Evolutionary conservation across 2,888 invertebrate species (phyloP).

Genomic region (Apamea epomidion): DNA sequence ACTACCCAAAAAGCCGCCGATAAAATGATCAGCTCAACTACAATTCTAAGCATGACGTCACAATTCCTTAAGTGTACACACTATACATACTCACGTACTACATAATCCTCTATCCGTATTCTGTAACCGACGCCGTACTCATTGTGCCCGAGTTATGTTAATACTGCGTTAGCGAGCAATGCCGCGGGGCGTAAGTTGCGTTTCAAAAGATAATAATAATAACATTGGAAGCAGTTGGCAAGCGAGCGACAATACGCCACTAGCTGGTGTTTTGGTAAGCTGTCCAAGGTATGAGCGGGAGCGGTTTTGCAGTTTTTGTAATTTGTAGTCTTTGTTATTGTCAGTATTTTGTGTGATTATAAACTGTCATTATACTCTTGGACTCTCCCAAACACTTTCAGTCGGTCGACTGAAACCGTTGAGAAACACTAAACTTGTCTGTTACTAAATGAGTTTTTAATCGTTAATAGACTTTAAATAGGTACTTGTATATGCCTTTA

Average conservation of each 20-base stretch:
- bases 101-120: constrained; percentile 44
- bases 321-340: not conserved
- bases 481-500: not conserved
- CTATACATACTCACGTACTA: constrained; percentile 14
- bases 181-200: constrained; percentile 72
- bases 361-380: not conserved
- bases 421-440: not conserved
- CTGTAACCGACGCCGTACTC: constrained; percentile 33
- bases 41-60: constrained; percentile 22
- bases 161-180: constrained; percentile 56
- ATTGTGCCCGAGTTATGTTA: constrained; percentile 58
- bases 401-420: not conserved
- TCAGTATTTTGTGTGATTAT: not conserved
- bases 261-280: constrained; percentile 64
- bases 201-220: constrained; percentile 82
- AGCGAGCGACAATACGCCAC: constrained; percentile 75
- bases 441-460: not conserved
- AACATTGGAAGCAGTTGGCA: constrained; percentile 85
- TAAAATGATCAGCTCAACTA: constrained; percentile 36
- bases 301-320: constrained; percentile 14
- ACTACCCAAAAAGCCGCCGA: constrained; percentile 27
- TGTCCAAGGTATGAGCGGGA: constrained; percentile 38
- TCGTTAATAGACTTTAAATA: not conserved
- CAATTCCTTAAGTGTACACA: constrained; percentile 34
- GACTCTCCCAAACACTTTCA: not conserved